Conservation (phyloP, 2,797 vertebrate species). For the Clarias fuscus region DNA sequence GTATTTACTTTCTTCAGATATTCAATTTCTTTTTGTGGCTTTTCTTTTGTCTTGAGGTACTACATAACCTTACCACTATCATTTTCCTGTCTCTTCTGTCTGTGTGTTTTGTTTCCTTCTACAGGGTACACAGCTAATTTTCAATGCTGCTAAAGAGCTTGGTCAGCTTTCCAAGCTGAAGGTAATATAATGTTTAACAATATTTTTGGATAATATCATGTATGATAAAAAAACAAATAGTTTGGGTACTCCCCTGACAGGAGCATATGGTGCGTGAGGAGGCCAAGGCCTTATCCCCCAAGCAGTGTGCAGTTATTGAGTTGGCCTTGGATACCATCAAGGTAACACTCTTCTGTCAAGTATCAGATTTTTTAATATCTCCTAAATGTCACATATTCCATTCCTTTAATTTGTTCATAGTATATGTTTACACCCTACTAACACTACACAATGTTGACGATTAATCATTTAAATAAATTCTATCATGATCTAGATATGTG, state of each 20-base stretch:
- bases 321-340: slow-evolving; percentile 97
- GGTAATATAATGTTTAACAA: slow-evolving; percentile 69
- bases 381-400: neutral
- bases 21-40: neutral
- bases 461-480: neutral
- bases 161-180: slow-evolving; percentile 97
- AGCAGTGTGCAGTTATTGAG: slow-evolving; percentile 97
- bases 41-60: neutral
- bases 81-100: slow-evolving; percentile 34
- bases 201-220: neutral
- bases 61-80: slow-evolving; percentile 51
- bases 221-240: neutral
- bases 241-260: slow-evolving; percentile 62
- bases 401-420: neutral
- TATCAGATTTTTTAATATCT: neutral
- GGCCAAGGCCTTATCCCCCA: slow-evolving; percentile 93
- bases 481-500: too few relatives aligned
- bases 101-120: slow-evolving; percentile 30
- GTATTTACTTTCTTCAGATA: slow-evolving; percentile 35
- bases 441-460: neutral
- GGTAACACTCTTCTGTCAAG: slow-evolving; percentile 61
- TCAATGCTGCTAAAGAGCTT: slow-evolving; percentile 96
- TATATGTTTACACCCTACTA: neutral
- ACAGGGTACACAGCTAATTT: slow-evolving; percentile 98
- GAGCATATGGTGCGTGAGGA: slow-evolving; percentile 99